A percentile compares a stretch with the other conserved stretches of the same genome.
phyloP scores from a whole-genome alignment of 2,113 vertebrate genomes.

The Forbesichthys papilliferus region DNA sequence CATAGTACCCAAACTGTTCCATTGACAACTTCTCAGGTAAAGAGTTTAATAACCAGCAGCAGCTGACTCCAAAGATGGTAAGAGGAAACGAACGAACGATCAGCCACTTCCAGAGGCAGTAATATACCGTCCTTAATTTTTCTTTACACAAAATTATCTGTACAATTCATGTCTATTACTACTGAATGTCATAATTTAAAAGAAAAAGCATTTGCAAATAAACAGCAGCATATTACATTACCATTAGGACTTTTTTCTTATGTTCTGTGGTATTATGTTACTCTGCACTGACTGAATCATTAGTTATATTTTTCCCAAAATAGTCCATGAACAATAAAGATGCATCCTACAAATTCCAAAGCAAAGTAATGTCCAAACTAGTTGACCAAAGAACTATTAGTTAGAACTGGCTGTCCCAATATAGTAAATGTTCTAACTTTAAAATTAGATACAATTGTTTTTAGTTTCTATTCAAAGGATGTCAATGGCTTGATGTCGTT shows the following conservation, averaged over 20 bases:
- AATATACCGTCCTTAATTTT: slow-evolving; percentile 17
- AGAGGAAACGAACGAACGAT: slow-evolving; percentile 12
- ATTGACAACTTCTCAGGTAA: slow-evolving; percentile 31
- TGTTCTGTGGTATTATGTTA: slow-evolving; percentile 34
- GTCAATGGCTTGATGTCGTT: slow-evolving; percentile 84
- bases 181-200: slow-evolving; percentile 29
- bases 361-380: slow-evolving; percentile 39
- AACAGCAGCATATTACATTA: slow-evolving; percentile 49
- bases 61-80: slow-evolving; percentile 26
- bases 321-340: slow-evolving; percentile 51
- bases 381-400: slow-evolving; percentile 25
- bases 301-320: slow-evolving; percentile 44
- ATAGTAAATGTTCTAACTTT: slow-evolving; percentile 28
- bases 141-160: slow-evolving; percentile 25
- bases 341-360: slow-evolving; percentile 32
- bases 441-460: slow-evolving; percentile 7
- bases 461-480: slow-evolving; percentile 78
- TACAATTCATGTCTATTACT: slow-evolving; percentile 37
- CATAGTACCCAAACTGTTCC: slow-evolving; percentile 37
- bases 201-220: slow-evolving; percentile 31
- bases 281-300: slow-evolving; percentile 39
- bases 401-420: neutral
- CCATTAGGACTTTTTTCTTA: slow-evolving; percentile 16
- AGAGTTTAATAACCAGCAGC: slow-evolving; percentile 34
- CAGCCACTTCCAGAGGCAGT: slow-evolving; percentile 14